Percentiles rank a stretch among this genome's conserved stretches.
Conservation (phyloP, 2,888 invertebrate genomes). For the Melinaea menophilus region DNA sequence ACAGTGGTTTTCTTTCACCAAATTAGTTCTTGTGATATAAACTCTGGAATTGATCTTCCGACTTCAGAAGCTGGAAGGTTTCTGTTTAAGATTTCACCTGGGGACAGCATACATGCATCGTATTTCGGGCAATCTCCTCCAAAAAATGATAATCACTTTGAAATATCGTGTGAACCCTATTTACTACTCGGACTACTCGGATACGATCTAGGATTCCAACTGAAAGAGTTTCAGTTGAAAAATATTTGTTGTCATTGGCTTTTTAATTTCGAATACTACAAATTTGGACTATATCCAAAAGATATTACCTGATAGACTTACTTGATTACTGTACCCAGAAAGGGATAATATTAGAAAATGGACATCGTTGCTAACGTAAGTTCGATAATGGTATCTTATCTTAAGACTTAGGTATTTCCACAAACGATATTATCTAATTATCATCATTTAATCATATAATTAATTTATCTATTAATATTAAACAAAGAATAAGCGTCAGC, state of each 20-base stretch:
- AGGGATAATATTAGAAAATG: conserved; percentile 58
- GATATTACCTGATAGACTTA: conserved; percentile 64
- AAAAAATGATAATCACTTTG: conserved; percentile 73
- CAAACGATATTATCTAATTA: not conserved
- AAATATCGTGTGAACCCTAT: conserved; percentile 80
- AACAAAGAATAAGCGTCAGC: not conserved
- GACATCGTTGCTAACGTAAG: conserved; percentile 80
- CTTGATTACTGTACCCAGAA: conserved; percentile 28
- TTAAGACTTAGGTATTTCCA: too few relatives aligned
- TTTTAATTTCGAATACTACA: conserved; percentile 71
- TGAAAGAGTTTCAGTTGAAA: conserved; percentile 51
- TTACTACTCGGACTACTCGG: conserved; percentile 83
- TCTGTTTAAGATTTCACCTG: conserved; percentile 54
- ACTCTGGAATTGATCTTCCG: conserved; percentile 23
- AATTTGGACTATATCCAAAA: conserved; percentile 69
- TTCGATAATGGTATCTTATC: conserved; percentile 33
- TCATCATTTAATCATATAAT: not conserved
- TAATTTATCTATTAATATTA: not conserved
- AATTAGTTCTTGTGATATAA: conserved; percentile 48
- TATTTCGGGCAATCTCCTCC: conserved; percentile 56
- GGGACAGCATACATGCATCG: conserved; percentile 67
- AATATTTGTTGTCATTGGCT: conserved; percentile 65
- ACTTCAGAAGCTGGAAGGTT: conserved; percentile 22
- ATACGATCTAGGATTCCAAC: conserved; percentile 74
- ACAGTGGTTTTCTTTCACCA: conserved; percentile 67